phyloP scores from a whole-genome alignment of 2,888 invertebrate genomes.

The Ischnura elegans region DNA sequence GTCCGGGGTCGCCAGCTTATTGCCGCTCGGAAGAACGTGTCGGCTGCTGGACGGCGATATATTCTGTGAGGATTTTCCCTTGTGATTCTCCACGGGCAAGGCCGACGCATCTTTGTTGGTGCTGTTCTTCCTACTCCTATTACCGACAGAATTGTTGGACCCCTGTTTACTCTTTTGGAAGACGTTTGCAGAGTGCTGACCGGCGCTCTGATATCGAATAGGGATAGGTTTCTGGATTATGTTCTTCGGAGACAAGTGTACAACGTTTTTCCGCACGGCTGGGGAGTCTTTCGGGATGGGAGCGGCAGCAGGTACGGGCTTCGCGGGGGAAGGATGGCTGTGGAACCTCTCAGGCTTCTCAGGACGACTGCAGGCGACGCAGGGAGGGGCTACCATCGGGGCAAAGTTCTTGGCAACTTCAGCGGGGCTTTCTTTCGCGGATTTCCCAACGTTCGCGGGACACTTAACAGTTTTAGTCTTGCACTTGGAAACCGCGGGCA shows the following conservation, averaged over 20 bases:
- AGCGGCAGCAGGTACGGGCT: conserved; percentile 68
- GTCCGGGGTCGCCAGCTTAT: background rate
- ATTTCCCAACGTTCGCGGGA: background rate
- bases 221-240: conserved; percentile 80
- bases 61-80: background rate
- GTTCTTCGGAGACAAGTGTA: conserved; percentile 76
- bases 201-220: conserved; percentile 72
- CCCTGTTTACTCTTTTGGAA: conserved; percentile 29
- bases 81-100: background rate
- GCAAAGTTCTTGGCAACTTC: conserved; percentile 69
- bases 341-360: conserved; percentile 85
- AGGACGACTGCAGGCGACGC: conserved; percentile 84
- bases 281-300: conserved; percentile 44
- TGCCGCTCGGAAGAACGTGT: background rate
- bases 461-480: background rate
- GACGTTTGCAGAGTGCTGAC: conserved; percentile 17
- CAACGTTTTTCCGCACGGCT: conserved; percentile 70
- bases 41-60: background rate
- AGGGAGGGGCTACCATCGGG: conserved; percentile 79
- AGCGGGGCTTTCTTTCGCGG: conserved; percentile 65
- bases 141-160: background rate
- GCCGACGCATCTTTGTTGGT: background rate
- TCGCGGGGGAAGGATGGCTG: conserved; percentile 78
- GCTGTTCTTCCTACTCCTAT: conserved; percentile 7
- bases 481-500: background rate